Evolutionary conservation across 2,113 vertebrate species (phyloP), one percentile per base, ranked within the genome.

Genomic region (Scolopax mira): DNA sequence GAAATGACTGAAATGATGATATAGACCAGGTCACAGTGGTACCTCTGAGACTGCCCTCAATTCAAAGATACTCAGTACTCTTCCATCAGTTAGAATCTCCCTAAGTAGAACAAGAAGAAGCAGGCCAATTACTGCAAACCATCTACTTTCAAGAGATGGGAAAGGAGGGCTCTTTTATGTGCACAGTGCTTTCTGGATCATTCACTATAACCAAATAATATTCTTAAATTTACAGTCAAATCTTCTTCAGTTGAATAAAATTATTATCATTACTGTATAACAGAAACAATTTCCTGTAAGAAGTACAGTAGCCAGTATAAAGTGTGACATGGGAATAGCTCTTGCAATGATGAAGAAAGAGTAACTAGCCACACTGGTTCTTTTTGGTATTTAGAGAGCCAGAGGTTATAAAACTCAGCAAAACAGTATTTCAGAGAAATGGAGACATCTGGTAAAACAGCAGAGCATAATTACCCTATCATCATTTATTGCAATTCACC

Each of bases 401-500:
- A 58, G 21, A 89, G 52, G 30, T 85, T 89, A 72, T 49, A 87
- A 81, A 94, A 81, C 13, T 23, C 33, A 92, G n/a, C 33, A 85
- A 89, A 92, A 85, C 13, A 64, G 30, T 67, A 69, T 93, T 93
- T 91, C 65, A 92, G 78, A 84, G 51, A 94, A 90, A 87, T 79
- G 7, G 23, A 81, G 42, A 90, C 39, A 46, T 85, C 58, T 79
- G 78, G 65, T 79, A 94, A 92, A 95, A 75, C 24, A 94, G 39
- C 37, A 69, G 18, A 87, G n/a, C 77, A 19, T 95, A 94, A 94
- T 91, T 79, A 10, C 22, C 2, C 3, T 49, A 75, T 73, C 17
- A 79, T 89, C 55, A 85, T 81, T 92, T 93, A 89, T 31, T 82
- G 73, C 7, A 61, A 85, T 88, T 95, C 78, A 89, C 46, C 78